Percentiles rank a stretch among this genome's conserved stretches.
phyloP scores from a whole-genome alignment of 2,113 vertebrate genomes.

The Spheniscus mendiculus region DNA sequence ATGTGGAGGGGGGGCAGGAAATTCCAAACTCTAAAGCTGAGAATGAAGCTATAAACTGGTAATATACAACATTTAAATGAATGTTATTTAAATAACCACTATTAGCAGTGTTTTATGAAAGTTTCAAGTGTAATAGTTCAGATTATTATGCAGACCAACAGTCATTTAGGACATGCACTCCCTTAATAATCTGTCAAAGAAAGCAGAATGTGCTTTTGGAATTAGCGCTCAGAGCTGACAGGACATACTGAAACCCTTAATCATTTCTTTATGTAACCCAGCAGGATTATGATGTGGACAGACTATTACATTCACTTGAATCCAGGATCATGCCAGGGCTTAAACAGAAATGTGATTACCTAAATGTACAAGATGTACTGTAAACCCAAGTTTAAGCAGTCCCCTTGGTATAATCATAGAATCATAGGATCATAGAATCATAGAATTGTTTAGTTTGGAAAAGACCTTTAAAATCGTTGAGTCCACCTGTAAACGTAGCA shows the following conservation, averaged over 20 bases:
- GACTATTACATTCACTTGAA: background rate
- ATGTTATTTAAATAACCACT: background rate
- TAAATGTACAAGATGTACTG: background rate
- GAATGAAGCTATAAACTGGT: background rate
- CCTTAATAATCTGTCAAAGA: background rate
- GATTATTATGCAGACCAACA: background rate
- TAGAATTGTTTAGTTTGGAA: background rate
- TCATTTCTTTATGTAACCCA: background rate
- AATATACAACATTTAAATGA: background rate
- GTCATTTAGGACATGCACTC: background rate
- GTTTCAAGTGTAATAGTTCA: background rate
- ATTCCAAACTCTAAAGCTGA: background rate
- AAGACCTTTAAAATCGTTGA: background rate
- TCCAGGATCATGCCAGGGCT: background rate
- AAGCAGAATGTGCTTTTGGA: background rate
- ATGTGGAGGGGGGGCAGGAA: rapidly evolving
- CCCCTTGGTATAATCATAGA: background rate
- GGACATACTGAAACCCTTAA: background rate
- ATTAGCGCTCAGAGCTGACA: background rate
- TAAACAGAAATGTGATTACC: background rate
- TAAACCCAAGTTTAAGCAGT: background rate
- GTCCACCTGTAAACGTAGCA: background rate
- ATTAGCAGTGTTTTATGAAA: background rate
- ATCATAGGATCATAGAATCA: background rate
- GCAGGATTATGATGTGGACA: background rate